Evolutionary conservation across 2,888 invertebrate species (phyloP).

Genomic region (Cataglyphis livida): DNA sequence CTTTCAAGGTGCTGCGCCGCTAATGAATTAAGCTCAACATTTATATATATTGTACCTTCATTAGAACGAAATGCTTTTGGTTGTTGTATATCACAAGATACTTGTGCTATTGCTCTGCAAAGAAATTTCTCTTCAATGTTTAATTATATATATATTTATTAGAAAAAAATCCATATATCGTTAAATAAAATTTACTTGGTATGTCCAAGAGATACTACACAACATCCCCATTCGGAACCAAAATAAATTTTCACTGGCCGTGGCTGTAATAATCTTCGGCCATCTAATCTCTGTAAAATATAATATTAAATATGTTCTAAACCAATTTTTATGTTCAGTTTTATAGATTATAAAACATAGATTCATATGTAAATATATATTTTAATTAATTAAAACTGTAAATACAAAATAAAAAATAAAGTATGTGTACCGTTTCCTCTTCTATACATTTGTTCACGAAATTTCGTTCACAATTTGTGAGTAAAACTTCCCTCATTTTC

Average conservation of each 20-base stretch:
- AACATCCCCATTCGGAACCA: conserved; percentile 94
- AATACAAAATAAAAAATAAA: conserved; percentile 20
- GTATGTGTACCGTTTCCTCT: conserved; percentile 89
- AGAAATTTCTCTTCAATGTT: conserved; percentile 10
- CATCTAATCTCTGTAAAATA: conserved; percentile 91
- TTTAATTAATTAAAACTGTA: neutral
- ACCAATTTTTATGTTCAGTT: conserved; percentile 24
- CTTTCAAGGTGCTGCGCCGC: conserved; percentile 94
- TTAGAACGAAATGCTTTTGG: conserved; percentile 95
- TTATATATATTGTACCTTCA: conserved; percentile 94
- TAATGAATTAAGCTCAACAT: conserved; percentile 95
- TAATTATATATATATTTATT: conserved; percentile 18
- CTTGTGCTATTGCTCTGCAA: conserved; percentile 93
- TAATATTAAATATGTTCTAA: conserved; percentile 9
- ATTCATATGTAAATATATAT: neutral
- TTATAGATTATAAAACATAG: conserved; percentile 16
- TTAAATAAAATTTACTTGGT: conserved; percentile 88
- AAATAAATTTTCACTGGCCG: conserved; percentile 91
- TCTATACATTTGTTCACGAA: conserved; percentile 89
- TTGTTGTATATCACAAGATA: conserved; percentile 94
- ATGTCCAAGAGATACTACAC: conserved; percentile 92
- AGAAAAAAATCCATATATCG: neutral
- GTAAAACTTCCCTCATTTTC: conserved; percentile 89
- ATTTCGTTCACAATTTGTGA: conserved; percentile 91
- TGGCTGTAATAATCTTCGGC: conserved; percentile 91